Evolutionary conservation across 2,113 vertebrate species (phyloP), one percentile per base, ranked within the genome.

Genomic region (Euleptes europaea): DNA sequence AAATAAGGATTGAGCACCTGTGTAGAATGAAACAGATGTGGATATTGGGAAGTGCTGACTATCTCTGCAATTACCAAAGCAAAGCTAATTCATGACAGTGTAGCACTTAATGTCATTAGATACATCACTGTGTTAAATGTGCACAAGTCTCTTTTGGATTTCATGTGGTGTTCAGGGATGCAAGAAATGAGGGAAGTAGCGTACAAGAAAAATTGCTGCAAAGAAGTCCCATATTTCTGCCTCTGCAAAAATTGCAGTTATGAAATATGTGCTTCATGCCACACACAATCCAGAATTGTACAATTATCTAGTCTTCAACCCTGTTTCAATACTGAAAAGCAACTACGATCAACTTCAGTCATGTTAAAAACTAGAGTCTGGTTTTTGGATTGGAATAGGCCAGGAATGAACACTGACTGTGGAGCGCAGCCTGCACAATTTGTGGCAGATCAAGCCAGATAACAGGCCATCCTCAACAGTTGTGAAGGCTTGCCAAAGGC

Each of bases 1-100:
- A 79, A 85, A 72, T 85, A 85, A 78, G 38, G 54, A 44, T 33
- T 21, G 69, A 72, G 31, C 75, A 71, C 66, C 75, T 85, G 75
- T 63, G 28, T 71, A 71, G 31, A 78, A 78, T 74, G 54, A 74
- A 83, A 74, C 6, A 21, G 54, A 63, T 74, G 54, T 83, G 38
- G 60, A 63, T 83, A 44, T 26, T 74, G 26, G 54, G 49, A 57
- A 65, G 26, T 65, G 40, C 38, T 63, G 54, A 83, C 23, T 57
- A 83, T 74, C 40, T 74, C 82, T 74, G 10, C 57, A 74, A 83
- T 44, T 74, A 42, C 11, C 44, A 31, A 83, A 75, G 82, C 54
- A 83, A 65, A 83, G 47, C 38, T 74, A 33, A 75, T 31, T 57
- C 80, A 60, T 72, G 31, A 63, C 35, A 51, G 74, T 83, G 35